These are phyloP conservation scores for Frankliniella intonsa DNA, from an alignment of 2,888 invertebrate genomes.

Conservation along the genomic window DNA sequence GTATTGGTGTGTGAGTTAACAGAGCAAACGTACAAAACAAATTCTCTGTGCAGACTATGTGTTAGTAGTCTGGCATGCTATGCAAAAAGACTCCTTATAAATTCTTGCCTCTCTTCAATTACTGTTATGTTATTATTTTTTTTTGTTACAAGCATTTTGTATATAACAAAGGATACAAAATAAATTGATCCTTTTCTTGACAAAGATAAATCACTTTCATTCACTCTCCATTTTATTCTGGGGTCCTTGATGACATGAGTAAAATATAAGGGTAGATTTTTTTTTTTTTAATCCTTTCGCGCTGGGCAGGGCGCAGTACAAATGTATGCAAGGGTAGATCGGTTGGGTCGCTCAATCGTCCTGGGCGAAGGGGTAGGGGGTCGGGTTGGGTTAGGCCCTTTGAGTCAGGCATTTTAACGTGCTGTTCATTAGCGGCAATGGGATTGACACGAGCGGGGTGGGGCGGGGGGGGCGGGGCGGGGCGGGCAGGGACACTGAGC, in stretches of 20 bases:
- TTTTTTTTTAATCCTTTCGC: not conserved
- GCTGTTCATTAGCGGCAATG: too few species aligned
- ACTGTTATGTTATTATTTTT: constrained; percentile 25
- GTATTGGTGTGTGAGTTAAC: constrained; percentile 22
- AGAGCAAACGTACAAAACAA: constrained; percentile 20
- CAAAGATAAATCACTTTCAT: not conserved
- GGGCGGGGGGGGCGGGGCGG: too few species aligned
- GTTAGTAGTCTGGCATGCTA: not conserved
- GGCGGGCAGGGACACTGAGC: too few species aligned
- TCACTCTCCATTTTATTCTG: not conserved
- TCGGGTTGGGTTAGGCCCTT: too few species aligned
- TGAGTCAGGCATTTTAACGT: too few species aligned
- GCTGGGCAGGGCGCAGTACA: not conserved
- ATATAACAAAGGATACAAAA: constrained; percentile 16
- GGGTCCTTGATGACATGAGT: not conserved
- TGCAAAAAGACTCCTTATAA: constrained; percentile 23
- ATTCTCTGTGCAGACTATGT: not conserved
- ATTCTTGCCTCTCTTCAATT: constrained; percentile 20
- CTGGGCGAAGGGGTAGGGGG: too few species aligned
- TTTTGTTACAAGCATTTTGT: constrained; percentile 27
- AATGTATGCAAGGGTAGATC: too few species aligned
- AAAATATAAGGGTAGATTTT: too few species aligned
- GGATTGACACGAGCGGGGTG: too few species aligned
- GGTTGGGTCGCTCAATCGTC: too few species aligned
- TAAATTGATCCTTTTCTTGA: constrained; percentile 19